These are phyloP conservation scores for Diacarnus erythraeanus DNA, from an alignment of 37 sponge, comb jelly and placozoan species.

Conservation along the genomic window DNA sequence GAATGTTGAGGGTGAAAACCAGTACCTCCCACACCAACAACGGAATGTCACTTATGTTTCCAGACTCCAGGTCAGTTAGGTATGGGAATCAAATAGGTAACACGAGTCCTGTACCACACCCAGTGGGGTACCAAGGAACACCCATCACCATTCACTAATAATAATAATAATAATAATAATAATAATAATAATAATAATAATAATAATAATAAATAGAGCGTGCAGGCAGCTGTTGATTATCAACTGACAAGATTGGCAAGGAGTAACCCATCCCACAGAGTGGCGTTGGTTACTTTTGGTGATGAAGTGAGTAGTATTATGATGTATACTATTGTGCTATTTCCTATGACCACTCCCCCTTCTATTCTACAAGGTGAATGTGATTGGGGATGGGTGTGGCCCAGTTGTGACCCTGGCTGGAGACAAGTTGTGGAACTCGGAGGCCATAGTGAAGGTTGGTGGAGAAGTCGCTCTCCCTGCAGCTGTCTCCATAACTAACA, in stretches of 20 bases:
- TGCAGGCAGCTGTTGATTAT: slow-evolving; percentile 86
- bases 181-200: no score
- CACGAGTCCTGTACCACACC: no score
- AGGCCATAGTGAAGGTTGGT: slow-evolving; percentile 68
- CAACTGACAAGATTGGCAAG: slow-evolving; percentile 59
- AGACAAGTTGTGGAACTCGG: slow-evolving; percentile 69
- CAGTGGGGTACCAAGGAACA: no score
- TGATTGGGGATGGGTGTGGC: slow-evolving; percentile 77
- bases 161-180: no score
- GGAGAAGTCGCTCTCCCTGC: slow-evolving; percentile 58
- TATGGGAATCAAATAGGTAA: no score
- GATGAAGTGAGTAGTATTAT: slow-evolving; percentile 62
- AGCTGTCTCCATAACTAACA: slow-evolving; percentile 43
- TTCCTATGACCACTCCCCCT: background rate
- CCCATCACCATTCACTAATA: no score
- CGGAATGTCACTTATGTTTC: slow-evolving; percentile 78
- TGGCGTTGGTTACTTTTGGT: slow-evolving; percentile 76
- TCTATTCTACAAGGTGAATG: slow-evolving; percentile 46
- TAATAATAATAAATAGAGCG: slow-evolving; percentile 49
- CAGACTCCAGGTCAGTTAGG: slow-evolving; percentile 59
- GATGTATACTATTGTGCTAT: background rate
- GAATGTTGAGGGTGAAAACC: slow-evolving; percentile 43
- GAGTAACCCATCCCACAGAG: slow-evolving; percentile 53
- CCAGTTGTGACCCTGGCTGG: slow-evolving; percentile 74
- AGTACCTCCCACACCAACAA: slow-evolving; percentile 53